A percentile compares a stretch with the other conserved stretches of the same genome.
Conservation (phyloP, 2,888 invertebrate genomes). For the Phortica okadai region DNA sequence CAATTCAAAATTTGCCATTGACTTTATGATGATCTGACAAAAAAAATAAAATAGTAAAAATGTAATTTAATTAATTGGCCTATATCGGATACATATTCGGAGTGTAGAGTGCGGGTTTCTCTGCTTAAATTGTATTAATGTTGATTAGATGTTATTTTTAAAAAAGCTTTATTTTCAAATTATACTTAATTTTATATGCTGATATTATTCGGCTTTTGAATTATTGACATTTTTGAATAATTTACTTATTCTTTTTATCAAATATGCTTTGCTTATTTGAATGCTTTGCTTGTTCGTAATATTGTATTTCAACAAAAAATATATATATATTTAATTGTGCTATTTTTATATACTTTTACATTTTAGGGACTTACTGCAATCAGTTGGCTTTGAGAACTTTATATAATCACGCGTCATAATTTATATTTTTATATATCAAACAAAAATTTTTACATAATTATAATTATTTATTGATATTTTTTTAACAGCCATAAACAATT, state of each 20-base stretch:
- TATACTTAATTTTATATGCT: not conserved
- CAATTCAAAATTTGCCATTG: too few relatives aligned
- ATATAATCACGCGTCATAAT: slow-evolving; percentile 36
- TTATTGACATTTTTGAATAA: slow-evolving; percentile 12
- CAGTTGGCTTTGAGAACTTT: slow-evolving; percentile 44
- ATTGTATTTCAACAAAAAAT: not conserved
- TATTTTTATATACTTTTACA: slow-evolving; percentile 37
- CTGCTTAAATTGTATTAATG: too few relatives aligned
- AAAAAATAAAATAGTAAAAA: too few relatives aligned
- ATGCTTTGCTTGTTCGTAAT: too few relatives aligned
- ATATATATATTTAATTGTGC: slow-evolving; percentile 15
- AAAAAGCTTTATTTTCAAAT: not conserved
- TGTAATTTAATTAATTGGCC: too few relatives aligned
- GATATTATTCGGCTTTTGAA: slow-evolving; percentile 18
- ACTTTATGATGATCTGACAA: too few relatives aligned
- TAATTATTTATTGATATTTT: not conserved
- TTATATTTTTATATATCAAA: slow-evolving; percentile 5
- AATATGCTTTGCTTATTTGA: too few relatives aligned
- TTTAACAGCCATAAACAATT: too few relatives aligned
- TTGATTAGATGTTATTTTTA: too few relatives aligned
- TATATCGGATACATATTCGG: too few relatives aligned
- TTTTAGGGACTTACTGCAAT: slow-evolving; percentile 49
- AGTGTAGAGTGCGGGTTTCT: too few relatives aligned
- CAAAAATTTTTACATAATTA: slow-evolving; percentile 7
- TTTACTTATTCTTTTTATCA: too few relatives aligned